Evolutionary conservation across 2,113 vertebrate species (phyloP).

Genomic region (Carollia perspicillata): DNA sequence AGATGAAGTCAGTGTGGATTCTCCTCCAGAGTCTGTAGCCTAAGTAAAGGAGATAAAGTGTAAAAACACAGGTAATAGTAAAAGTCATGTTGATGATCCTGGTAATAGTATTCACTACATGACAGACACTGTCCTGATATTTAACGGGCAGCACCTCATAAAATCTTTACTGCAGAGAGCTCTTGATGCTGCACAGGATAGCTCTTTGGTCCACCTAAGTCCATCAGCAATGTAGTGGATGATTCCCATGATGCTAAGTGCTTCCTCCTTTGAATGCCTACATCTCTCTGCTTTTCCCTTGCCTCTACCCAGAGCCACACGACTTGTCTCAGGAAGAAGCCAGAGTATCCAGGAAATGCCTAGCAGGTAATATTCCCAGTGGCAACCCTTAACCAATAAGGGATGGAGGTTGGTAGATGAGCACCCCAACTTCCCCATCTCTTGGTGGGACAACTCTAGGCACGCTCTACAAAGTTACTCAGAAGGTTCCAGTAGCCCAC

Average conservation of each 20-base stretch:
- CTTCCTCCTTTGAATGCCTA: neutral
- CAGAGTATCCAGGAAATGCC: neutral
- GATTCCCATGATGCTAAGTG: neutral
- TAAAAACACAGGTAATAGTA: neutral
- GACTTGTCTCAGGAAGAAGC: neutral
- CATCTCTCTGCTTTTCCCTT: neutral
- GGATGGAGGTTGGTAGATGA: too few species aligned
- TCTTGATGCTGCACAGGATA: neutral
- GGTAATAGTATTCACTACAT: neutral
- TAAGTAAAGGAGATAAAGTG: neutral
- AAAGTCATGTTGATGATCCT: neutral
- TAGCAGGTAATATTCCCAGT: neutral
- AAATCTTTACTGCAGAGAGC: neutral
- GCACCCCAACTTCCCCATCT: fast-evolving
- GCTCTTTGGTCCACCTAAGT: neutral
- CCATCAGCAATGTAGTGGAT: neutral
- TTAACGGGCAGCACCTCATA: neutral
- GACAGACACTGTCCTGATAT: neutral
- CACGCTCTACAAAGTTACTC: neutral
- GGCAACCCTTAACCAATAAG: neutral
- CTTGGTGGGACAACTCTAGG: neutral
- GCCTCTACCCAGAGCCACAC: neutral
- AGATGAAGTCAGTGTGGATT: neutral
- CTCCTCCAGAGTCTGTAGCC: neutral
- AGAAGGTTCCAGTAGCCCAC: neutral